Evolutionary conservation across 37 sponge, comb jelly and placozoan genomes (phyloP).

Genomic region (Petrosia ficiformis): DNA sequence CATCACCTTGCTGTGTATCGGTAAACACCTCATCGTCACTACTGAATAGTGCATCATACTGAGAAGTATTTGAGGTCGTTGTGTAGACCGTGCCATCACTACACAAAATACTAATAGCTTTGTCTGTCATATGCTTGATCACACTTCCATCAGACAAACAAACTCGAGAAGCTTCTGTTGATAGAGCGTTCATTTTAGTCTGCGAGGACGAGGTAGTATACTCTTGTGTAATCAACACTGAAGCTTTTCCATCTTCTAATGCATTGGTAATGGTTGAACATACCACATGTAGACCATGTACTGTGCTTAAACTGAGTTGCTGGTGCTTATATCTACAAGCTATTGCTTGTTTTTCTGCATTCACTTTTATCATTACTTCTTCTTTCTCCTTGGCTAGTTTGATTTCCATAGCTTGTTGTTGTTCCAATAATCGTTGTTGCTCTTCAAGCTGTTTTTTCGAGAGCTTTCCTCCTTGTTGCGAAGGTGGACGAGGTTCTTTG

Average conservation of each 20-base stretch:
- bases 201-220: constrained; percentile 32
- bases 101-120: constrained; percentile 24
- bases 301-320: constrained; percentile 43
- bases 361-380: constrained; percentile 6
- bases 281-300: constrained; percentile 55
- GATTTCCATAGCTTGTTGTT: constrained; percentile 45
- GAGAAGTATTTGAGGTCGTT: constrained; percentile 10
- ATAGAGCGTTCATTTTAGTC: too few relatives aligned
- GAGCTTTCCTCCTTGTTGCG: constrained; percentile 34
- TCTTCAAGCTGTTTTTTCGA: constrained; percentile 64
- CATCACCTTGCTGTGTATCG: too few relatives aligned
- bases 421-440: constrained; percentile 43
- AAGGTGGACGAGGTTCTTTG: neutral
- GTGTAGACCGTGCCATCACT: constrained; percentile 50
- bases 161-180: constrained; percentile 11
- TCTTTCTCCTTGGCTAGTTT: constrained; percentile 22
- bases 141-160: constrained; percentile 58
- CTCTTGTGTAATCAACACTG: constrained; percentile 44
- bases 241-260: constrained; percentile 33
- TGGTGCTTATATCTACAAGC: constrained; percentile 39
- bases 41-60: neutral
- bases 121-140: constrained; percentile 26
- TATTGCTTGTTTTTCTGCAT: neutral
- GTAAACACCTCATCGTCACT: too few relatives aligned
- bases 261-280: constrained; percentile 7